Evolutionary conservation across 2,888 invertebrate genomes (phyloP).

Genomic region (Drosophila leonis): DNA sequence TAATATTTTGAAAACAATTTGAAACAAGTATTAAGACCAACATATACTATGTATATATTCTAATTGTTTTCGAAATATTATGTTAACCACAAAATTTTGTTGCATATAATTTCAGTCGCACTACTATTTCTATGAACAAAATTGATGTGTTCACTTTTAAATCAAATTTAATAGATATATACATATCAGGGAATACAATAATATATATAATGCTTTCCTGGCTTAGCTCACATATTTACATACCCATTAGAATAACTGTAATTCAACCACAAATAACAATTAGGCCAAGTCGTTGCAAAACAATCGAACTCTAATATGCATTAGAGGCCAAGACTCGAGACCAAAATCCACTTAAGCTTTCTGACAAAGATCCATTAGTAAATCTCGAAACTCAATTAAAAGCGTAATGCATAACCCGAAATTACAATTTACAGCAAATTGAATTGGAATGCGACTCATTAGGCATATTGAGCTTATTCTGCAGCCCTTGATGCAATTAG

Average conservation of each 20-base stretch:
- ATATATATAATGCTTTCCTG: background rate
- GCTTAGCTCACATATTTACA: background rate
- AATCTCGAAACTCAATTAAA: conserved; percentile 30
- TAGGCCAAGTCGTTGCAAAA: background rate
- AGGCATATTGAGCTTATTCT: conserved; percentile 45
- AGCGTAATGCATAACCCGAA: conserved; percentile 37
- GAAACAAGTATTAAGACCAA: no score
- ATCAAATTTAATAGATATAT: no score
- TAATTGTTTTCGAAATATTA: no score
- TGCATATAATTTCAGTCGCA: no score
- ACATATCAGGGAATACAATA: background rate
- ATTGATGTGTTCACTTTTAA: background rate
- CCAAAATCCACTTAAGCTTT: conserved; percentile 5
- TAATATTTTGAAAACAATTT: no score
- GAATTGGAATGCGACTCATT: conserved; percentile 57
- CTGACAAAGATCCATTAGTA: conserved; percentile 6
- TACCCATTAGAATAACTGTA: background rate
- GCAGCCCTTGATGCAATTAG: conserved; percentile 61
- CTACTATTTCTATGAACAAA: no score
- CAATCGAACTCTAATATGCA: background rate
- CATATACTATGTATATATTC: no score
- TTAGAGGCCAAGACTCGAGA: background rate
- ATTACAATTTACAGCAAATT: conserved; percentile 39
- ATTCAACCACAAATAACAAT: conserved; percentile 2
- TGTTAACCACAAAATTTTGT: no score